Evolutionary conservation across 2,797 vertebrate genomes (phyloP).

Genomic region (Sebastes cheni): DNA sequence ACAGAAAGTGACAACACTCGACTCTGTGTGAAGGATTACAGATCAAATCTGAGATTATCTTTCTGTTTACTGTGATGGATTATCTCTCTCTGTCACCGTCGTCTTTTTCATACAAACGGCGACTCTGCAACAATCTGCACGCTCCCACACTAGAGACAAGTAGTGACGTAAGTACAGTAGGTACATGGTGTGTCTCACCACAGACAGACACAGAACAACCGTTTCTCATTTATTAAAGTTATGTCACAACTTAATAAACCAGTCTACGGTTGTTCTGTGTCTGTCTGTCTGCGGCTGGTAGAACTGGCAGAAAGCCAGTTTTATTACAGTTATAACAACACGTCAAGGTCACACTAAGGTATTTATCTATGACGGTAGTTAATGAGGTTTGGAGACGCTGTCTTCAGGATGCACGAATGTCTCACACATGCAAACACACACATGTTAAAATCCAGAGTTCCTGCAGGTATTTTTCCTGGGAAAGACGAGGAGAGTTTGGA

Average conservation of each 20-base stretch:
- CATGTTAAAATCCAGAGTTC: not conserved
- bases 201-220: too few species aligned
- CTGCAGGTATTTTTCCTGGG: not conserved
- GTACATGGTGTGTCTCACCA: not conserved
- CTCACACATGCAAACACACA: not conserved
- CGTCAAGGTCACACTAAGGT: not conserved
- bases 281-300: not conserved
- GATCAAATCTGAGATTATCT: conserved; percentile 12
- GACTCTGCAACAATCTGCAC: not conserved
- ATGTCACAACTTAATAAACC: not conserved
- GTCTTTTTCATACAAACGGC: not conserved
- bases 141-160: not conserved
- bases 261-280: not conserved
- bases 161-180: not conserved
- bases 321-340: not conserved
- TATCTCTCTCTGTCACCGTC: not conserved
- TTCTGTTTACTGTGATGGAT: not conserved
- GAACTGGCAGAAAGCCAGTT: not conserved
- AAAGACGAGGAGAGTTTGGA: not conserved
- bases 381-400: not conserved
- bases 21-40: not conserved
- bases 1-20: not conserved
- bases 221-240: too few species aligned
- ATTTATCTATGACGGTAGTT: not conserved
- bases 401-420: fast-evolving